Evolutionary conservation across 2,113 vertebrate species (phyloP), one percentile per base, ranked within the genome.

Genomic region (Rhinichthys klamathensis): DNA sequence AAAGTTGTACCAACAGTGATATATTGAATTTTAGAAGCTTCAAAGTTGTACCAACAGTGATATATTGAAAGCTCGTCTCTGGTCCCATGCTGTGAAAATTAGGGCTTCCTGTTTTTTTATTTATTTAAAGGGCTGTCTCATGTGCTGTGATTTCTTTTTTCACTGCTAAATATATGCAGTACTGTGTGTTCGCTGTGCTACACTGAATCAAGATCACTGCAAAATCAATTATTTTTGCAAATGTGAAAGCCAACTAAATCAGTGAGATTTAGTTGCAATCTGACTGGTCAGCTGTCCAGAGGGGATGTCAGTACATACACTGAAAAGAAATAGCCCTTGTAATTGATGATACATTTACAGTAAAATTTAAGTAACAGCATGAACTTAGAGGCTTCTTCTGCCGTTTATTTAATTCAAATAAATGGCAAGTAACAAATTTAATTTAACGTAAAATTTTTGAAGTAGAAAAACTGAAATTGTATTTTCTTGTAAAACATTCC

Each of bases 171-270:
- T 84, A n/a, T 63, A 76, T 76, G n/a, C 56, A 75, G 16, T 32
- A 38, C 10, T 15, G 0, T 63, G 38, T 61, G 18, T 15, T 76
- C 0, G 15, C n/a, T 41, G 25, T 70, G 35, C 8, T 51, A 35
- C 27, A 18, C 51, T 12, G 18, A 77, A 80, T 80, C 77, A 63
- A 32, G 23, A 63, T 61, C 56, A 25, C 21, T 80, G 56, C 35
- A 80, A 63, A 80, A 30, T 67, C 60, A 30, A 25, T 56, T 15
- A 54, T 54, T 32, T 76, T 76, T 54, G 23, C 23, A 73, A 73
- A 73, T 73, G 41, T 15, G 11, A 46, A 15, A 73, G 38, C 46
- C 11, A 18, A 32, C 84, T 38, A 73, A 73, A 27, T 73, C 23
- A n/a, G 6, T 30, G 12, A 23, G 83, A 51, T 35, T 78, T 74